Evolutionary conservation across 2,888 invertebrate species (phyloP), one percentile per base, ranked within the genome.

Genomic region (Aphidoletes aphidimyza): DNA sequence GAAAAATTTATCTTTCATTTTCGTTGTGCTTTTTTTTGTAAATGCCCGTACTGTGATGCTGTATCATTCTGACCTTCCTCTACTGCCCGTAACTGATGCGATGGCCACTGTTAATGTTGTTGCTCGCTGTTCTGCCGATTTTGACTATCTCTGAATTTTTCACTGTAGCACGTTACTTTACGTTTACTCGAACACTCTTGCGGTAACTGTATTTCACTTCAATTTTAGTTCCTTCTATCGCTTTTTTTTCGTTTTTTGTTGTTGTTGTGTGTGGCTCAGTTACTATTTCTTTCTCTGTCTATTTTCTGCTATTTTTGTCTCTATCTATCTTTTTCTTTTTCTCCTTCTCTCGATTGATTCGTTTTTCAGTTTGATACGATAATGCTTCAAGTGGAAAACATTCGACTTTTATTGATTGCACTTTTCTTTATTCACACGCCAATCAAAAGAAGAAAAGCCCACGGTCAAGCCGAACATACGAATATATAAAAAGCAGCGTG

Each of bases 51-150:
- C 2, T 54, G 2, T 54, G 30, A 69, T 69, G 69, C 69, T 69
- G 69, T 69, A 69, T 69, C 69, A 69, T 69, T 69, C 69, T 69
- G 69, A 69, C 69, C 69, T 69, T 69, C 69, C 69, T 69, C 69
- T 69, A 69, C 34, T 0, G 14, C n/a, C 30, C 69, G 69, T 69
- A 69, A 69, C 69, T 69, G 69, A 69, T 69, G 69, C 69, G 69
- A 69, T 69, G 22, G 11, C 30, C 30, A 69, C 30, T 69, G 54
- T 19, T 47, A 17, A 11, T 47, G 17, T 17, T 47, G 47, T 19
- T 54, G 5, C 3, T 54, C 22, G 54, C 22, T 54, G 54, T n/a
- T 54, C 34, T 11, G 69, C 69, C 30, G 69, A 26, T 69, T 69
- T 69, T 30, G 69, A 30, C 69, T 69, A 69, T 69, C 69, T 30